A percentile compares a stretch with the other conserved stretches of the same genome.
Conservation (phyloP, 1,140 invertebrate genomes). For the Chrysomallon squamiferum region DNA sequence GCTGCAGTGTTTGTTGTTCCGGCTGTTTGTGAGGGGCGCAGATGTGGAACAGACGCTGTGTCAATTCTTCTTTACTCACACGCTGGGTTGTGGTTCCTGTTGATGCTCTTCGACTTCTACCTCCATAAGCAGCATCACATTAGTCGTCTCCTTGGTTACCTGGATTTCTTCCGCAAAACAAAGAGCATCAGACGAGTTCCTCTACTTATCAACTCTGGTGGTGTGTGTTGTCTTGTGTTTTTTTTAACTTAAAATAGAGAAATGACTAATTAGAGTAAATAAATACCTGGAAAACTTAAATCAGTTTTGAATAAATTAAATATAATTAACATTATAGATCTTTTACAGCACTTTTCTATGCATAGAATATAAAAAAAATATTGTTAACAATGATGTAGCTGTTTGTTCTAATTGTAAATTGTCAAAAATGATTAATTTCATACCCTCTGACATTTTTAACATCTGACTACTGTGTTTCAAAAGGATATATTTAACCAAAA, state of each 20-base stretch:
- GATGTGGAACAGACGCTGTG: conserved; percentile 12
- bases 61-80: conserved; percentile 36
- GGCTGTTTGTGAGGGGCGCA: conserved; percentile 8
- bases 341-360: no score
- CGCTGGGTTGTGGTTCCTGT: conserved; percentile 44
- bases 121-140: conserved; percentile 38
- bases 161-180: conserved; percentile 51
- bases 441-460: no score
- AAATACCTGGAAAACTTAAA: background rate
- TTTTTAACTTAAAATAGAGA: background rate
- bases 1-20: conserved; percentile 30
- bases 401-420: no score
- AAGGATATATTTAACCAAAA: no score
- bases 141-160: conserved; percentile 42
- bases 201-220: conserved; percentile 40
- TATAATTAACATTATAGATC: no score
- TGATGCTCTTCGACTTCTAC: conserved; percentile 36
- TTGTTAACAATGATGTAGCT: no score
- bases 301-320: background rate
- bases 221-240: conserved; percentile 18
- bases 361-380: no score
- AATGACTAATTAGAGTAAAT: background rate
- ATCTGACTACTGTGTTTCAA: no score
- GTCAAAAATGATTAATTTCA: no score
- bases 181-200: conserved; percentile 42